phyloP scores from a whole-genome alignment of 2,113 vertebrate genomes.

The Thomomys bottae region DNA sequence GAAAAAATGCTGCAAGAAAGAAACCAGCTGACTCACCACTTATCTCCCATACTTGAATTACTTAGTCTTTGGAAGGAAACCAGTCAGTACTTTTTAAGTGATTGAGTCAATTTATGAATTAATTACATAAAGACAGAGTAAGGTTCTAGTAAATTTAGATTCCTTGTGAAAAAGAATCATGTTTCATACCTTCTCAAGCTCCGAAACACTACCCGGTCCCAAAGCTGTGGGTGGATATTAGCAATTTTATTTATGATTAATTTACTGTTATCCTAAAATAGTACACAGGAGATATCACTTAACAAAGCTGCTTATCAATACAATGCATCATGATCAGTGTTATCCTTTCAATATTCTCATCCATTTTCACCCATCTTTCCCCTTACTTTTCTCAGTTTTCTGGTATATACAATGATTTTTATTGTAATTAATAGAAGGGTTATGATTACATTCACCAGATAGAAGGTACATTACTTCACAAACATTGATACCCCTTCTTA shows the following conservation, averaged over 20 bases:
- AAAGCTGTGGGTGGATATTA: background rate
- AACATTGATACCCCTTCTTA: no score
- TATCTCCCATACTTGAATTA: background rate
- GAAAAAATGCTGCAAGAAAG: background rate
- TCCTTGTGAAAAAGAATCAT: background rate
- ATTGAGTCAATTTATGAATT: slow-evolving; percentile 7
- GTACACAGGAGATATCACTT: no score
- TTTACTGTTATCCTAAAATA: no score
- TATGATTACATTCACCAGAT: no score
- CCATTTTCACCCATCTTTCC: no score
- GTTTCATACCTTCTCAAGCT: background rate
- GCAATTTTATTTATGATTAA: background rate
- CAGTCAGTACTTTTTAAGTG: slow-evolving; percentile 10
- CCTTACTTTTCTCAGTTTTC: no score
- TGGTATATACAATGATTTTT: no score
- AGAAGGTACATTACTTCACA: no score
- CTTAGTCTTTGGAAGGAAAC: background rate
- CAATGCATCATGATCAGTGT: no score
- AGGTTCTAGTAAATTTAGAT: slow-evolving; percentile 20
- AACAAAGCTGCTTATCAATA: no score
- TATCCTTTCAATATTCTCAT: no score
- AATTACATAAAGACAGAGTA: background rate
- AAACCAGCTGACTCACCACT: background rate
- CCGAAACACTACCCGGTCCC: background rate
- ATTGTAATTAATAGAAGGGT: no score